Evolutionary conservation across 2,888 invertebrate species (phyloP), one percentile per base, ranked within the genome.

Genomic region (Punctoribates punctum): DNA sequence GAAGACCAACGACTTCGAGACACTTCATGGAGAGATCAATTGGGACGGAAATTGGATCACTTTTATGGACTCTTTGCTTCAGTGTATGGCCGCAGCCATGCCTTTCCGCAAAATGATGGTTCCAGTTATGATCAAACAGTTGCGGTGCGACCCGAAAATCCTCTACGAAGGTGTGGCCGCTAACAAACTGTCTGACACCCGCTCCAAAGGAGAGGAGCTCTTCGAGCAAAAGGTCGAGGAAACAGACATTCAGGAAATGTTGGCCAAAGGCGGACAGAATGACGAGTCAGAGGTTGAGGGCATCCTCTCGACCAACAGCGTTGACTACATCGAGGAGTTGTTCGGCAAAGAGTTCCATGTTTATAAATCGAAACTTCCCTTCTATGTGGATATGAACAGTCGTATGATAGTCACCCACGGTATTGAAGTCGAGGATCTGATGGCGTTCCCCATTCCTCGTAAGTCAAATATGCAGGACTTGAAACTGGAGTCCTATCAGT

Each of bases 1-100:
- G 3, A 54, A 17, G 15, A 72, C 34, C 6, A 25, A 51, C 0
- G 91, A 93, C 83, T 88, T 90, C 81, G 87, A 87, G 81, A 91
- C 54, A 15, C 48, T 73, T 4, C 54, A 23, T 15, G 78, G 75
- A 13, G 73, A 76, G 42, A 57, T 78, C 34, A 13, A 23, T 17
- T 77, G 77, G 77, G 67, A 77, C 8, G 78, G 78, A 73, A 78
- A 79, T 54, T 74, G 17, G 54, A 15, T 76, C 17, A 38, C 70
- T 27, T 75, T 74, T 25, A 72, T 78, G 42, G 72, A 78, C 20
- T 60, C 70, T 17, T 67, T 78, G 72, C 46, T 74, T 1, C 78
- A 77, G 48, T 54, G n/a, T 0, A 62, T 51, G 54, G 72, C 29
- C 4, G 73, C 34, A 1, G 27, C 70, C 29, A 72, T 54, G 34